A percentile compares a stretch with the other conserved stretches of the same genome.
These are phyloP conservation scores for Scaptomyza tumidula DNA, from an alignment of 2,888 invertebrate species.

Conservation along the genomic window DNA sequence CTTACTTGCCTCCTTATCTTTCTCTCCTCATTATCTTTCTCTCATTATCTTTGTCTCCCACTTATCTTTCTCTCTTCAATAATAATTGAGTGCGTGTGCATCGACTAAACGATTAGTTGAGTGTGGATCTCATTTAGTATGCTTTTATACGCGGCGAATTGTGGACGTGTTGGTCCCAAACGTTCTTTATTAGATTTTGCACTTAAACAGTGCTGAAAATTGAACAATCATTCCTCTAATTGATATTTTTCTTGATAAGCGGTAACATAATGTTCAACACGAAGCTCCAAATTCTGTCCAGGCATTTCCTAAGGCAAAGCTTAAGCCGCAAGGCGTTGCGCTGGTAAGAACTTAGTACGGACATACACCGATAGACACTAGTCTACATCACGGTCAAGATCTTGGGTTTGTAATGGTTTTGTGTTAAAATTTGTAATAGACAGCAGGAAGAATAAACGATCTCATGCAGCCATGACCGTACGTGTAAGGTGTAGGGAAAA, in stretches of 20 bases:
- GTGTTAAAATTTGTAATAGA: too few species aligned
- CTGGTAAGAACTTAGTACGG: conserved; percentile 40
- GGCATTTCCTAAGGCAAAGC: conserved; percentile 34
- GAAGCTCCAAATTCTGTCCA: conserved; percentile 43
- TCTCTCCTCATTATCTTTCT: neutral
- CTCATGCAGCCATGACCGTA: too few species aligned
- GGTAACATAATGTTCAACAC: conserved; percentile 42
- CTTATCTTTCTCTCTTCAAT: neutral
- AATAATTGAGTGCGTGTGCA: neutral
- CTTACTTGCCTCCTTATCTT: too few species aligned
- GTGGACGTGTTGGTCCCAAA: conserved; percentile 16
- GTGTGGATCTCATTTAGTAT: conserved; percentile 9
- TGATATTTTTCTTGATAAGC: neutral
- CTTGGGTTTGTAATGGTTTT: neutral
- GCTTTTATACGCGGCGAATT: conserved; percentile 9
- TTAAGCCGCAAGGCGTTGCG: conserved; percentile 36
- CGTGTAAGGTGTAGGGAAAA: too few species aligned
- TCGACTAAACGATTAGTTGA: neutral
- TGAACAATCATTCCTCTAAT: too few species aligned
- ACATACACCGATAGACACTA: conserved; percentile 6
- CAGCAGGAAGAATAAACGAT: too few species aligned
- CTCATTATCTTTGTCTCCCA: neutral
- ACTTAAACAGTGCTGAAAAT: conserved; percentile 8
- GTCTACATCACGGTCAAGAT: neutral
- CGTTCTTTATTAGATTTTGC: neutral